Base-by-base conservation (phyloP, 2,888 invertebrate species). In the Uloborus plumipes region DNA sequence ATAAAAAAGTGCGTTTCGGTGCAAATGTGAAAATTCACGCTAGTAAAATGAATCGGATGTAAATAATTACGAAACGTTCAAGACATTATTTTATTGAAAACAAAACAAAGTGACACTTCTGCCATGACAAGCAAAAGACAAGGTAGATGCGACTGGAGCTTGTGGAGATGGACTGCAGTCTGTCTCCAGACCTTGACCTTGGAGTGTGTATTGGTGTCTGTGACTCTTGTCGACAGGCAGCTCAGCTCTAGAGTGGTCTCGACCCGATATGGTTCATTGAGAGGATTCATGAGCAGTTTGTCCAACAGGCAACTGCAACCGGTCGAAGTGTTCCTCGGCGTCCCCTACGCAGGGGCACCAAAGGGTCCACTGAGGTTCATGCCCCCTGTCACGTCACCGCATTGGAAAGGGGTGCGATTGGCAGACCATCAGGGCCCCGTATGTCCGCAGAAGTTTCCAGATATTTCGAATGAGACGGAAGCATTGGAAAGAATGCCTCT, bases 241-340 rank as follows among this genome's bases (percentile, higher is more conserved):
- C 53, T 84, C 49, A 87, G 87, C 66, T 85, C 87, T 0, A 76
- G 88, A 20, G 86, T 88, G 4, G 87, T 89, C 31, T 85, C 86
- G 18, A 89, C 89, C 1, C 87, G 88, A 50, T 89, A 89, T 84
- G 89, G 89, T 20, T 87, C 87, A 51, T 85, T 89, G 14, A 86
- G 89, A 26, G 89, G 89, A 50, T 84, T 77, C 51, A 78, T 84
- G 59, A 79, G 85, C 9, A 86, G 67, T 61, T 55, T 84, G 22
- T 84, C 86, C 26, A 86, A 87, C 71, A 84, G 86, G 47, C 81
- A 76, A 69, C 93, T 95, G 70, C 93, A 94, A 88, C 92, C 93
- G 2, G 97, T 98, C 31, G 97, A 95, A 90, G 94, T 93, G 86
- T 96, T 95, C 90, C 92, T 93, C 0, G 90, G 90, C 1, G 86